Evolutionary conservation across 2,113 vertebrate species (phyloP).

Genomic region (Semnornis frantzii): DNA sequence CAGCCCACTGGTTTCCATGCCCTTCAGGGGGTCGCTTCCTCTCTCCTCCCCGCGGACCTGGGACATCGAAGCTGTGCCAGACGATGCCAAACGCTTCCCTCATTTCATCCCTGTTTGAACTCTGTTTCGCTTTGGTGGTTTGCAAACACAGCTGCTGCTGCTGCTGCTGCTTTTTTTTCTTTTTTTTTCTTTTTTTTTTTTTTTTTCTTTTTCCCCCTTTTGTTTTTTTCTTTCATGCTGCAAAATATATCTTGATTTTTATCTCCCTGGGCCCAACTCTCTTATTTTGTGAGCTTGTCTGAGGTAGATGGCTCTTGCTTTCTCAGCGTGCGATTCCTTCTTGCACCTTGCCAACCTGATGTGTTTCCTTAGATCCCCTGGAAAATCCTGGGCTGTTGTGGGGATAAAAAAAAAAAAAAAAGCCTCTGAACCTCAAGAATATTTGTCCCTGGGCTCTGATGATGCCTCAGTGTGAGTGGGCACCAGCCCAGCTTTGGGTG

Average conservation of each 20-base stretch:
- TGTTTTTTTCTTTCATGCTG: slow-evolving; percentile 12
- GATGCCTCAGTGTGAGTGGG: neutral
- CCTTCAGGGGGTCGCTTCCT: slow-evolving; percentile 18
- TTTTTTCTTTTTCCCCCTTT: neutral
- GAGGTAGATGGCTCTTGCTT: slow-evolving; percentile 2
- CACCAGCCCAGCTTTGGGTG: neutral
- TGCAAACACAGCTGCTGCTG: slow-evolving; percentile 42
- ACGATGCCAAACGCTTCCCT: slow-evolving; percentile 47
- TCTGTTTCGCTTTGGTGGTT: slow-evolving; percentile 60
- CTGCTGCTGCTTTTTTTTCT: neutral
- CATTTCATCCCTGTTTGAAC: slow-evolving; percentile 48
- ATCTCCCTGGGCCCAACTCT: slow-evolving; percentile 60
- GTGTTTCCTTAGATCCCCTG: neutral
- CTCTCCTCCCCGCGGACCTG: slow-evolving; percentile 12
- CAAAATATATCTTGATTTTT: slow-evolving; percentile 65
- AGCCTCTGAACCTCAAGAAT: neutral
- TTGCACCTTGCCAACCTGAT: rapidly evolving
- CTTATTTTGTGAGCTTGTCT: slow-evolving; percentile 53
- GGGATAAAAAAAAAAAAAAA: neutral
- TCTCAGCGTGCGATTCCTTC: neutral
- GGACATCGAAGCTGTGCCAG: slow-evolving; percentile 38
- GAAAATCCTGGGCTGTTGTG: neutral
- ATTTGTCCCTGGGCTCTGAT: neutral
- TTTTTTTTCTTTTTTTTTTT: neutral
- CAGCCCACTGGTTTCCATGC: slow-evolving; percentile 61